Percentiles rank a stretch among this genome's conserved stretches.
Evolutionary conservation across 1,140 invertebrate species (phyloP).

Genomic region (Meloidogyne chitwoodi): DNA sequence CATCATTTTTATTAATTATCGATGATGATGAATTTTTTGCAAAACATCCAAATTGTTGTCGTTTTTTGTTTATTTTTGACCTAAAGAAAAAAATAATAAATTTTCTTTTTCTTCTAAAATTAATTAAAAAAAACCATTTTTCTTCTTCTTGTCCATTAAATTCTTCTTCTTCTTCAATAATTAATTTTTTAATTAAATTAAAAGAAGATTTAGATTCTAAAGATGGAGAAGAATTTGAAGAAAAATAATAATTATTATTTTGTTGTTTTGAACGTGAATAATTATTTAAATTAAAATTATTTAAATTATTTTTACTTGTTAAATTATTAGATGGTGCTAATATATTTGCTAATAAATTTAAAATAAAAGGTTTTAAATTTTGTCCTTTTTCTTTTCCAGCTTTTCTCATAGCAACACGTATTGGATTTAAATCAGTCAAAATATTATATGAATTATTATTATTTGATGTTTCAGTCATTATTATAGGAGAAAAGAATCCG

Average conservation of each 20-base stretch:
- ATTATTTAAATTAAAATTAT: not conserved
- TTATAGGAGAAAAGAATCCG: not conserved
- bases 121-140: not conserved
- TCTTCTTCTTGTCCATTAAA: not conserved
- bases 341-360: constrained; percentile 37
- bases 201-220: not conserved
- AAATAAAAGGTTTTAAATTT: constrained; percentile 41
- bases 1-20: no score
- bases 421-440: constrained; percentile 32
- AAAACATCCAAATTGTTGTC: no score
- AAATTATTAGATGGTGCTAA: constrained; percentile 7
- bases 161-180: not conserved
- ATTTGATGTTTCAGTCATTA: no score
- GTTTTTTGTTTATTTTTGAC: no score
- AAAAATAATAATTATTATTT: no score
- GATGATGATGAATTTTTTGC: no score
- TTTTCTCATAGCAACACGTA: constrained; percentile 34
- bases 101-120: no score
- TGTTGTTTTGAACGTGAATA: not conserved
- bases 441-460: no score
- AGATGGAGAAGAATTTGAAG: not conserved
- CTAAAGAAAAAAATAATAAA: no score
- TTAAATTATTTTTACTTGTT: not conserved
- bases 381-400: constrained; percentile 34
- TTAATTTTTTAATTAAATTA: not conserved